phyloP scores from a whole-genome alignment of 2,888 invertebrate genomes.

The Quadroppia sp. region DNA sequence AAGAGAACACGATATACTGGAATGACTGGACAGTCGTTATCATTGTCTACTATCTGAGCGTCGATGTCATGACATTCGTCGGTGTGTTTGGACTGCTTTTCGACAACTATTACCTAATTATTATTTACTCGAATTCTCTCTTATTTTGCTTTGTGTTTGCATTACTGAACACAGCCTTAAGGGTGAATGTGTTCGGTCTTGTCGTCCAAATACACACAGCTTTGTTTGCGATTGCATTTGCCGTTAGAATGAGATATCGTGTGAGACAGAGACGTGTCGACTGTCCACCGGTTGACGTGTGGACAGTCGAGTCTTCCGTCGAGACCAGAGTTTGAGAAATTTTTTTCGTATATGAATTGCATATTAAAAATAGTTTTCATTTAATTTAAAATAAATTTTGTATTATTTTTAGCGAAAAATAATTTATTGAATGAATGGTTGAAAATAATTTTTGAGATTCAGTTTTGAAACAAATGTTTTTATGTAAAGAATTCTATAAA shows the following conservation, averaged over 20 bases:
- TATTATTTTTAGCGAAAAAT: too few species aligned
- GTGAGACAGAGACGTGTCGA: too few species aligned
- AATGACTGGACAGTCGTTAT: slow-evolving; percentile 5
- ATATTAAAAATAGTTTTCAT: too few species aligned
- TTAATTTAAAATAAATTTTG: too few species aligned
- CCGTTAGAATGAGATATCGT: background rate
- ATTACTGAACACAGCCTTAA: background rate
- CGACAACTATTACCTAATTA: background rate
- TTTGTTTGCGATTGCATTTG: background rate
- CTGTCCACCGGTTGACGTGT: too few species aligned
- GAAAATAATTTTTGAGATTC: too few species aligned
- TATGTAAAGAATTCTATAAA: too few species aligned
- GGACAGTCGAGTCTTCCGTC: too few species aligned
- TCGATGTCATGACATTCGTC: background rate
- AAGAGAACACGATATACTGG: background rate
- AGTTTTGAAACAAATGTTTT: too few species aligned
- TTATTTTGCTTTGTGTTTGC: slow-evolving; percentile 1
- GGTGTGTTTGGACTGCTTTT: background rate
- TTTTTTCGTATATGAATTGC: too few species aligned
- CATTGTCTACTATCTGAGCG: background rate
- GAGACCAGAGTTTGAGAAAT: too few species aligned
- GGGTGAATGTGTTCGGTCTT: background rate
- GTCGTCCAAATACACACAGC: background rate
- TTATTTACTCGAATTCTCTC: background rate
- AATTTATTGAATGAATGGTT: too few species aligned